Evolutionary conservation across 2,797 vertebrate species (phyloP), one percentile per base, ranked within the genome.

Genomic region (Ibycter americanus): DNA sequence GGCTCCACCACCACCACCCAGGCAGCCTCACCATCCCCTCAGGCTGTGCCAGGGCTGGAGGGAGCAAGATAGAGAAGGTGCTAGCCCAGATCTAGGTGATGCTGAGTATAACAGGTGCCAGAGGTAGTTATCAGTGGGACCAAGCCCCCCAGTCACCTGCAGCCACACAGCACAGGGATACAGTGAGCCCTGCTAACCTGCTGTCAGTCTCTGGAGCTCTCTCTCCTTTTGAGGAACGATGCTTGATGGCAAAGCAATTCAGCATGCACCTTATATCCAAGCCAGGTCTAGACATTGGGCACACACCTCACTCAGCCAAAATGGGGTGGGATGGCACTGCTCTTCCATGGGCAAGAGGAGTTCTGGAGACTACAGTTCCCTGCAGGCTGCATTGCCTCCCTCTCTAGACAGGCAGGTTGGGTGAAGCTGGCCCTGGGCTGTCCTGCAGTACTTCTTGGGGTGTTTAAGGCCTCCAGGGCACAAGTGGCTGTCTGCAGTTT

Each of bases 111-210:
- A 51, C 36, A 62, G 56, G 34, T 20, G 29, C 52, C 72, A 81
- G 40, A 32, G 12, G 22, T 23, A 47, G 32, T n/a, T 55, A n/a
- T 29, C n/a, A 63, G 21, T n/a, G 74, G 40, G 36, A 49, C 25
- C 0, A 0, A 88, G n/a, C 6, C 22, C 16, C 11, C 20, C 31
- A 42, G 17, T 29, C 13, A 19, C 27, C 59, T 58, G 65, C 29
- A 88, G 26, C 36, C 46, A 42, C 38, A 26, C 7, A 84, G 49
- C 38, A 55, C 14, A 59, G 54, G 38, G 54, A 61, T 17, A 44
- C 1, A 2, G 31, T 27, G 34, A 68, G 27, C 9, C 65, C n/a
- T 20, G 27, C 12, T 29, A 66, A 55, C 12, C 61, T 46, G 52
- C 36, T 83, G 11, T 23, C 2, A 5, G n/a, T 63, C 22, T 44